Percentiles rank a stretch among this genome's conserved stretches.
Conservation (phyloP, 2,113 vertebrate species). For the Phylloscopus trochiloides region DNA sequence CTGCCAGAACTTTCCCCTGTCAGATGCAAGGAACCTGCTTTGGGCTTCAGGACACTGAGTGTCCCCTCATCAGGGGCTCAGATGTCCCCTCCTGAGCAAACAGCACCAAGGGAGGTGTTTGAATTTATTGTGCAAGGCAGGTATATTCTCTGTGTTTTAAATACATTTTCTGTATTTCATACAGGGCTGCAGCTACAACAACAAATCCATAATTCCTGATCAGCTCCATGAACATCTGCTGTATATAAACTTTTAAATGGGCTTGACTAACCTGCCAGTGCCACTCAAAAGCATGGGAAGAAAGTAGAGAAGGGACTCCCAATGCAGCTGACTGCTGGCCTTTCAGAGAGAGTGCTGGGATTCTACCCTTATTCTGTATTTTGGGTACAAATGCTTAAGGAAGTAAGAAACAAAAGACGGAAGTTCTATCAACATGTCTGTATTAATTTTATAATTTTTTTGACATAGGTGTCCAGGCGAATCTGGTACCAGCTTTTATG, state of each 20-base stretch:
- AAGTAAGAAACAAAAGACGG: background rate
- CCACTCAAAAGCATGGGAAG: slow-evolving; percentile 1
- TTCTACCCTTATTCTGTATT: slow-evolving; percentile 1
- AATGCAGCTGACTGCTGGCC: background rate
- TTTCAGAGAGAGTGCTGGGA: background rate
- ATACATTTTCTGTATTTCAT: background rate
- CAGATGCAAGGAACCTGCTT: background rate
- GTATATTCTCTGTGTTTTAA: background rate
- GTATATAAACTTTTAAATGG: background rate
- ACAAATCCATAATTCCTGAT: background rate
- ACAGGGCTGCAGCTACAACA: background rate
- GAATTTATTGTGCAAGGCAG: background rate
- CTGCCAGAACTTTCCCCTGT: background rate
- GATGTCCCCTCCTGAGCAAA: background rate
- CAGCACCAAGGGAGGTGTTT: background rate
- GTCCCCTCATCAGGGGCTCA: background rate
- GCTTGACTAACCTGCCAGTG: slow-evolving; percentile 1
- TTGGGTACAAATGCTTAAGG: slow-evolving; percentile 24
- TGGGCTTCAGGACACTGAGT: background rate
- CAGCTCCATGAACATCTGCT: background rate
- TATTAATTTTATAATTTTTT: background rate
- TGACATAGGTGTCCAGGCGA: background rate
- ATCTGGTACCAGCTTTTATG: background rate
- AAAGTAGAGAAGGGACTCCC: background rate
- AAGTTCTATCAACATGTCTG: background rate